Evolutionary conservation across 2,888 invertebrate species (phyloP).

Genomic region (Diogma glabrata): DNA sequence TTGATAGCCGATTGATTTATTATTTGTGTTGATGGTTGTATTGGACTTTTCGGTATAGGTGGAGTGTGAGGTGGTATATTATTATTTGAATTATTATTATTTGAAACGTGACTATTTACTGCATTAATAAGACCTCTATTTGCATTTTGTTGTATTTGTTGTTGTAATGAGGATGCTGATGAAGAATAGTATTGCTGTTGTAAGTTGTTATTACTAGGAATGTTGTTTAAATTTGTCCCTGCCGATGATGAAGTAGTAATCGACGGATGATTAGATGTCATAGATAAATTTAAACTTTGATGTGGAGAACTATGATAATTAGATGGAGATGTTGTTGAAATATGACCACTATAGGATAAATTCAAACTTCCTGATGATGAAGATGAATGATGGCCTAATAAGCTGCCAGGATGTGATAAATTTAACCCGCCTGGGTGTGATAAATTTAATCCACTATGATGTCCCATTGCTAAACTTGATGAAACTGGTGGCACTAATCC

Average conservation of each 20-base stretch:
- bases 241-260: slow-evolving; percentile 16
- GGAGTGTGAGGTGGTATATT: not conserved
- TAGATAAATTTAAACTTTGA: slow-evolving; percentile 21
- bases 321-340: not conserved
- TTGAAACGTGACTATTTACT: not conserved
- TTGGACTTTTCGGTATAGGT: slow-evolving; percentile 2
- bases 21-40: not conserved
- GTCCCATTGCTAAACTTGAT: not conserved
- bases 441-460: slow-evolving; percentile 16
- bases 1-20: not conserved
- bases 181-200: slow-evolving; percentile 6
- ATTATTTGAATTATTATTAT: not conserved
- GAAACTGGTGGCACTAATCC: slow-evolving; percentile 1
- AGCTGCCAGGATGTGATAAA: slow-evolving; percentile 18
- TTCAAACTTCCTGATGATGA: slow-evolving; percentile 26
- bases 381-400: slow-evolving; percentile 30
- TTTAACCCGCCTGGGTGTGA: slow-evolving; percentile 32
- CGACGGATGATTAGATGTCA: slow-evolving; percentile 14
- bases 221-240: slow-evolving; percentile 17
- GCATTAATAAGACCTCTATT: too few species aligned
- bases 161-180: not conserved
- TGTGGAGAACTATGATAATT: slow-evolving; percentile 23
- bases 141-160: slow-evolving; percentile 1
- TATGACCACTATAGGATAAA: slow-evolving; percentile 1
- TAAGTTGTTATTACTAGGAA: slow-evolving; percentile 18